These are phyloP conservation scores for Channa striata DNA, from an alignment of 2,797 vertebrate species.

Conservation along the genomic window DNA sequence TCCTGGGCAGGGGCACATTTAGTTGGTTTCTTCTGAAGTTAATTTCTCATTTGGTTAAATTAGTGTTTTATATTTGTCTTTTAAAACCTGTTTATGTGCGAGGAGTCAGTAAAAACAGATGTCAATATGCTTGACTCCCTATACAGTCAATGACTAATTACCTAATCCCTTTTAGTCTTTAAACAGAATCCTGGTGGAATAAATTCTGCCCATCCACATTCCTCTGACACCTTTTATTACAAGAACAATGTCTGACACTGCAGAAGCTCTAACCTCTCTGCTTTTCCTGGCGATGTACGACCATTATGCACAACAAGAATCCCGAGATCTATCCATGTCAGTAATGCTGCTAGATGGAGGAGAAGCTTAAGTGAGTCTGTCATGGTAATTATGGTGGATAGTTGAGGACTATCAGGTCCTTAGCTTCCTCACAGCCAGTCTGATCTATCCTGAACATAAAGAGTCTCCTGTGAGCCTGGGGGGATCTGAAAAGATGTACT, in stretches of 20 bases:
- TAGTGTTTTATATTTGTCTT: conserved; percentile 52
- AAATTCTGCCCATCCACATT: conserved; percentile 54
- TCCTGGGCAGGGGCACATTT: conserved; percentile 26
- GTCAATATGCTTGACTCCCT: conserved; percentile 63
- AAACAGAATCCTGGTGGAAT: conserved; percentile 61
- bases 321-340: conserved; percentile 68
- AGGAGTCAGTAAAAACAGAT: conserved; percentile 44
- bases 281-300: conserved; percentile 36
- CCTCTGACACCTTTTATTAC: conserved; percentile 69
- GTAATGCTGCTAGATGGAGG: conserved; percentile 73
- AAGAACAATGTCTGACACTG: conserved; percentile 52
- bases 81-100: conserved; percentile 34
- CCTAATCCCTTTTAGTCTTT: conserved; percentile 68
- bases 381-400: conserved; percentile 79
- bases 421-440: conserved; percentile 62
- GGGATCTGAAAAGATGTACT: conserved; percentile 78
- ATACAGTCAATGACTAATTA: conserved; percentile 68
- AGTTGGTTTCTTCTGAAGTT: conserved; percentile 50
- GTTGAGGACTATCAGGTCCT: conserved; percentile 78
- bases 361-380: conserved; percentile 82
- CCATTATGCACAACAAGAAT: conserved; percentile 68
- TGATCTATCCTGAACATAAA: conserved; percentile 73
- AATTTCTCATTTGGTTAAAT: conserved; percentile 56
- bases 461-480: conserved; percentile 74
- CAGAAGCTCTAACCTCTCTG: conserved; percentile 49